A percentile compares a stretch with the other conserved stretches of the same genome.
Evolutionary conservation across 2,113 vertebrate species (phyloP).

Genomic region (Anhinga anhinga): DNA sequence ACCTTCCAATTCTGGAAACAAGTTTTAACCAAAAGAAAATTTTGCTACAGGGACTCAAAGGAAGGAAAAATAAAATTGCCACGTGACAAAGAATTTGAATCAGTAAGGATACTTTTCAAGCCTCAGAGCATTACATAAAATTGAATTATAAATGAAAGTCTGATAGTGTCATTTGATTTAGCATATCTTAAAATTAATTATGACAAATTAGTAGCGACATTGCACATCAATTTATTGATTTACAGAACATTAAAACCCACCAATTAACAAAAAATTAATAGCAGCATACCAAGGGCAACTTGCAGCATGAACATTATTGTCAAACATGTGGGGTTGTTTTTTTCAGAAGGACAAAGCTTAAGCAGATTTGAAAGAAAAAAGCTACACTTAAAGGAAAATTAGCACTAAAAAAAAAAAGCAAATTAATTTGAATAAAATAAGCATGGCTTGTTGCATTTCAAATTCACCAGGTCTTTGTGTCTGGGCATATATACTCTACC

Average conservation of each 20-base stretch:
- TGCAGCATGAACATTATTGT: not conserved
- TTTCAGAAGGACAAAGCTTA: not conserved
- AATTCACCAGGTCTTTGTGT: not conserved
- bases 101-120: not conserved
- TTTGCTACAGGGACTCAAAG: not conserved
- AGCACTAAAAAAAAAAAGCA: not conserved
- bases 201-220: not conserved
- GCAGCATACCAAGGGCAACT: slow-evolving; percentile 16
- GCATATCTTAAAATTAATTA: not conserved
- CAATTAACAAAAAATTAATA: not conserved
- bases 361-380: slow-evolving; percentile 40
- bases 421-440: slow-evolving; percentile 21
- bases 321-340: not conserved
- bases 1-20: not conserved
- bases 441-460: not conserved
- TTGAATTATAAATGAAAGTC: not conserved
- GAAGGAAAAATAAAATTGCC: not conserved
- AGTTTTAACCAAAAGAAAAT: not conserved
- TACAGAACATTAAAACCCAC: not conserved
- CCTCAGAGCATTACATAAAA: not conserved
- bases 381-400: slow-evolving; percentile 20
- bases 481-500: not conserved
- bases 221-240: not conserved
- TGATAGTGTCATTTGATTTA: slow-evolving; percentile 24
- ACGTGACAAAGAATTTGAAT: not conserved